These are phyloP conservation scores for Hippotragus niger DNA, from an alignment of 2,113 vertebrate genomes.

Conservation along the genomic window DNA sequence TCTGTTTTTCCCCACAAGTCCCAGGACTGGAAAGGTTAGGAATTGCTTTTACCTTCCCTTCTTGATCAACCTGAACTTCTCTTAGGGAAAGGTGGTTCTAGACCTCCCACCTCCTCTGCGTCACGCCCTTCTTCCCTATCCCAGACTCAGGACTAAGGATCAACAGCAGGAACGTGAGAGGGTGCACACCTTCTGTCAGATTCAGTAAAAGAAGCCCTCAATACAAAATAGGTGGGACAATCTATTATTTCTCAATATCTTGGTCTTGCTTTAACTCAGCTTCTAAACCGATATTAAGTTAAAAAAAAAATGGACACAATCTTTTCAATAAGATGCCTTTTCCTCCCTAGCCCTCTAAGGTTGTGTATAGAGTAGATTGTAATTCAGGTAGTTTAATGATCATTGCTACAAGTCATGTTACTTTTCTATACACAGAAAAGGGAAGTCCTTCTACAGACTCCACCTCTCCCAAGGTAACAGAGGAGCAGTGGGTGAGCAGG, in stretches of 20 bases:
- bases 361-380: not conserved
- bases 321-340: not conserved
- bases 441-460: not conserved
- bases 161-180: not conserved
- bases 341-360: not conserved
- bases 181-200: not conserved
- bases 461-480: conserved; percentile 16
- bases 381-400: not conserved
- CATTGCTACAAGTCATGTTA: not conserved
- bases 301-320: conserved; percentile 12
- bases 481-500: not conserved
- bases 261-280: not conserved
- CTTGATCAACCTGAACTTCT: not conserved
- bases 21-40: not conserved
- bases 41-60: not conserved
- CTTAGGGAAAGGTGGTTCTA: not conserved
- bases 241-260: not conserved
- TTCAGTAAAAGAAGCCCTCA: not conserved
- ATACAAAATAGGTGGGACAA: not conserved
- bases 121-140: not conserved
- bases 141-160: not conserved
- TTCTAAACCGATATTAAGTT: not conserved
- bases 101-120: not conserved
- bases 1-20: not conserved
- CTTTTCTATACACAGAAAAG: not conserved